Base-by-base conservation (phyloP, 2,888 invertebrate species). In the Phania funesta region DNA sequence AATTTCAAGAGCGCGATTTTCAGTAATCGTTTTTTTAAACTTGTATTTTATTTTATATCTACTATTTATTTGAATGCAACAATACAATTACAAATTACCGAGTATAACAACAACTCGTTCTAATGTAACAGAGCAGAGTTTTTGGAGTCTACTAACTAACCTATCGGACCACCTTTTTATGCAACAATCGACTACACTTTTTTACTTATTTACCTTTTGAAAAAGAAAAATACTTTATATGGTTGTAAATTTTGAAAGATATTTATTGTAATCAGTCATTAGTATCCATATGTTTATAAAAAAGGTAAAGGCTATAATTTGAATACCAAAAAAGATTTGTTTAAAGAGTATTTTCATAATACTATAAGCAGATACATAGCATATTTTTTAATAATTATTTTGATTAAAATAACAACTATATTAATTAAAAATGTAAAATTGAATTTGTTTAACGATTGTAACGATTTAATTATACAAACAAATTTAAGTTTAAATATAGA, bases 301-400 rank as follows among this genome's bases (percentile, higher is more conserved):
- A 38, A 74, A 77, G 38, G 46, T 1, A 82, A 83, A 83, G 82
- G 83, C 78, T 83, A 68, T 83, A 58, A 64, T 60, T 78, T 58
- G 16, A 68, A 41, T 67, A 65, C 41, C 18, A 29, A 29, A 65
- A 48, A 64, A 35, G 3, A 13, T 80, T 50, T 56, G 9, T 65
- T 73, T 18, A 48, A 67, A 48, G 41, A 62, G 70, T 4, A 38
- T 35, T 79, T 65, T 38, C 3, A 35, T 24, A 54, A 13, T 58
- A 64, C 52, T 38, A 9, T 70, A 50, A 26, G n/a, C 75, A 48
- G 67, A 41, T 83, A 77, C 70, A 54, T 65, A 46, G 73, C 29
- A 41, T 68, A 64, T 52, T 32, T 62, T 60, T 73, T 35, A 35
- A 46, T 48, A 48, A 13, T 20, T 56, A 22, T 22, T 73, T 78